Conservation (phyloP, 2,888 invertebrate species). For the Lycocerus yunnanus region DNA sequence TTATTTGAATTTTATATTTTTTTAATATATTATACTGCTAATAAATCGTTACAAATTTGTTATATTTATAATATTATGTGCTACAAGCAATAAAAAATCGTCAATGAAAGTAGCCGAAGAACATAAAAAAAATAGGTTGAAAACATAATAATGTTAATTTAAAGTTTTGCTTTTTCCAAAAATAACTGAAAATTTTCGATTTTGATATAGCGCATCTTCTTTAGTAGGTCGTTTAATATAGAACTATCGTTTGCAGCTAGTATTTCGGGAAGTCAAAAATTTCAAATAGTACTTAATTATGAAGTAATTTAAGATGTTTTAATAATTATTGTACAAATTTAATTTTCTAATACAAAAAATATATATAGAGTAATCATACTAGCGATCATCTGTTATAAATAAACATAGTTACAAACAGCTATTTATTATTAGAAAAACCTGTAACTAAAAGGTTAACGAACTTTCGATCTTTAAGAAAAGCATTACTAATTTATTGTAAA, state of each 20-base stretch:
- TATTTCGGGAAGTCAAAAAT: not conserved
- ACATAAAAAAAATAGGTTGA: too few species aligned
- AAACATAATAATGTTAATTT: too few species aligned
- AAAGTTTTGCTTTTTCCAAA: not conserved
- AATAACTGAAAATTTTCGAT: not conserved
- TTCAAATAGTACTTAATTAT: not conserved
- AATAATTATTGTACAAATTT: not conserved
- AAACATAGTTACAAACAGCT: not conserved
- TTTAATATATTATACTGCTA: too few species aligned
- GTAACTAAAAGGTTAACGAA: not conserved
- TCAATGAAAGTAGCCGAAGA: too few species aligned
- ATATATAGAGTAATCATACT: not conserved
- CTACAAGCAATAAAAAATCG: too few species aligned
- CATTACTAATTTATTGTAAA: not conserved
- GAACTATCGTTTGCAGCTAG: not conserved
- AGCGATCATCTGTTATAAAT: constrained; percentile 3
- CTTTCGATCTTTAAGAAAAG: constrained; percentile 3
- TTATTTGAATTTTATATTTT: too few species aligned
- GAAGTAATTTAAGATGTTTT: not conserved
- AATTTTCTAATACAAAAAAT: not conserved
- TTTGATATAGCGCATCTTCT: not conserved
- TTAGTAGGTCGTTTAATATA: not conserved
- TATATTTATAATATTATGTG: too few species aligned
- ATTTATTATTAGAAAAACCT: constrained; percentile 4
- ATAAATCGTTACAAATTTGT: too few species aligned